Conservation (phyloP, 2,113 vertebrate genomes). For the Epinephelus cyanopodus region DNA sequence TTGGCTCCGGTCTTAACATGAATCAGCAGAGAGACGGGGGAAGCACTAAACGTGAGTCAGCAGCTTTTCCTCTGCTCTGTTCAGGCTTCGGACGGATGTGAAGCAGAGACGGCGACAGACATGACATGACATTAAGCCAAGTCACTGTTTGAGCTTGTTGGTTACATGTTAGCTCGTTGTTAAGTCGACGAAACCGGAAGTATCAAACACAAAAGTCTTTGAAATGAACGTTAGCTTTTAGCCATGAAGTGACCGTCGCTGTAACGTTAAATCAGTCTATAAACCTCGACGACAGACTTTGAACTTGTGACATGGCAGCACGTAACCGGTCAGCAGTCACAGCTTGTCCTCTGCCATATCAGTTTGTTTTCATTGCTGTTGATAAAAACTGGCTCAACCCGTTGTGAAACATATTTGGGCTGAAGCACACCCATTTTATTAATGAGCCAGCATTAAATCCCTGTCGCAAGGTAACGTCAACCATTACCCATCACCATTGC, state of each 20-base stretch:
- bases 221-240: not conserved
- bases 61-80: not conserved
- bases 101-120: not conserved
- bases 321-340: no score
- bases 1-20: slow-evolving; percentile 17
- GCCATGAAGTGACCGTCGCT: not conserved
- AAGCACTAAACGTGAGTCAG: slow-evolving; percentile 49
- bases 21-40: not conserved
- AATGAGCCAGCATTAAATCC: no score
- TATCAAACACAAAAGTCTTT: fast-evolving
- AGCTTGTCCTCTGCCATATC: not conserved
- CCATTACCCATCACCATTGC: not conserved
- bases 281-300: slow-evolving; percentile 1
- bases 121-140: no score
- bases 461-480: no score
- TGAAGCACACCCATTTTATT: not conserved
- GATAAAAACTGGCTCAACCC: not conserved
- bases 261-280: not conserved
- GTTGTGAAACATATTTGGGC: not conserved
- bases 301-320: not conserved
- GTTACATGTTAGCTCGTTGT: not conserved
- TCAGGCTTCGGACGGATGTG: not conserved
- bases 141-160: not conserved
- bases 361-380: not conserved
- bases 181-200: not conserved